Conservation (phyloP, 2,113 vertebrate species). For the Galeopterus variegatus region DNA sequence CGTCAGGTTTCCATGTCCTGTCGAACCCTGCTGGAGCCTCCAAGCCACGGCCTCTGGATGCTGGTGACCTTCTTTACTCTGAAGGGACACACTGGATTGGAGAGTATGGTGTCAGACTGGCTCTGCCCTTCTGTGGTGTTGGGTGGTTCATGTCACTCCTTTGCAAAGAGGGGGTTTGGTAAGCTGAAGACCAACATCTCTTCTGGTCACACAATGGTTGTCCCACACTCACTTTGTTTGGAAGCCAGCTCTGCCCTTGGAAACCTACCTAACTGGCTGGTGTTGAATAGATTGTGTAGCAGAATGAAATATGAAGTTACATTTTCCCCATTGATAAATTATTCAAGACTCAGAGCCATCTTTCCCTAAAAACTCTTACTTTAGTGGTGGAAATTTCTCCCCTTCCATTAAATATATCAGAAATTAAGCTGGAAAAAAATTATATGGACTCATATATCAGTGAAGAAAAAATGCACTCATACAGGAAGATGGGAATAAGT, state of each 20-base stretch:
- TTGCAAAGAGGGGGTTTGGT: not conserved
- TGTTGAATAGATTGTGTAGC: not conserved
- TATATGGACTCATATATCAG: not conserved
- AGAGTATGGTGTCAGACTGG: not conserved
- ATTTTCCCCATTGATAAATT: slow-evolving; percentile 25
- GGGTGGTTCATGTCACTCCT: not conserved
- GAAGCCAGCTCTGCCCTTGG: not conserved
- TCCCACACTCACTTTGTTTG: not conserved
- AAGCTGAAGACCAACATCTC: not conserved
- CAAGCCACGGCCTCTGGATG: not conserved
- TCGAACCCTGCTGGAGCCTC: not conserved
- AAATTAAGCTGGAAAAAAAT: slow-evolving; percentile 42
- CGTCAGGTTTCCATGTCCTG: not conserved
- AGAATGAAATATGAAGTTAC: slow-evolving; percentile 28
- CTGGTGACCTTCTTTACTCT: not conserved
- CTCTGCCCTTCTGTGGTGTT: not conserved
- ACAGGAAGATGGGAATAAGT: not conserved
- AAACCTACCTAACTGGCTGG: not conserved
- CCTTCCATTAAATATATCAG: not conserved
- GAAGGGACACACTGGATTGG: not conserved
- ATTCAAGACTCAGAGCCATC: not conserved
- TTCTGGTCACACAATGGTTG: not conserved
- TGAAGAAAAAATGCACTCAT: not conserved
- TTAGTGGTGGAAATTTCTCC: not conserved
- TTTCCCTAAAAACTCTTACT: not conserved